Evolutionary conservation across 2,888 invertebrate genomes (phyloP).

Genomic region (Molorchus minor): DNA sequence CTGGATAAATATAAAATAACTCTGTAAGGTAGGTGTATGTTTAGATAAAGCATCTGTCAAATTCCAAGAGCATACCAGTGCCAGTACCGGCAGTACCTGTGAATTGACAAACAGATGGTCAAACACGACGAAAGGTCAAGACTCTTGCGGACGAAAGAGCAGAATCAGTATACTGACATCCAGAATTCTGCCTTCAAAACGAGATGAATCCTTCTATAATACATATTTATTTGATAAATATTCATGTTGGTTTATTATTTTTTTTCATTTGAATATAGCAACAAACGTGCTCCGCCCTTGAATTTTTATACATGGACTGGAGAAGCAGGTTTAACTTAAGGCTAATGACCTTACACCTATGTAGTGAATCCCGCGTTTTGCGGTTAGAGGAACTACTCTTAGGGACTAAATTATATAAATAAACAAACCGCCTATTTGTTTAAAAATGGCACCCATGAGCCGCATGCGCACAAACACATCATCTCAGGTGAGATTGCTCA

Average conservation of each 20-base stretch:
- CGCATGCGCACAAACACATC: not conserved
- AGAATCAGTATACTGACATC: too few species aligned
- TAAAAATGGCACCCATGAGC: conserved; percentile 9
- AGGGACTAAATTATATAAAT: conserved; percentile 36
- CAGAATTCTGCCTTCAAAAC: too few species aligned
- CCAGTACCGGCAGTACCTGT: too few species aligned
- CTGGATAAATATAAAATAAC: too few species aligned
- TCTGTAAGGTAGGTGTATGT: too few species aligned
- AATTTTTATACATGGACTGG: conserved; percentile 52
- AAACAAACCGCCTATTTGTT: conserved; percentile 26
- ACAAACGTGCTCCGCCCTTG: conserved; percentile 49
- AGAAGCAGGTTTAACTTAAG: conserved; percentile 56
- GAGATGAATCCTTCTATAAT: not conserved
- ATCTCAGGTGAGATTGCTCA: not conserved
- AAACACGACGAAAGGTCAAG: too few species aligned
- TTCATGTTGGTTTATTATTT: conserved; percentile 17
- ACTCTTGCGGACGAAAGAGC: too few species aligned
- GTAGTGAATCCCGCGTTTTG: conserved; percentile 54
- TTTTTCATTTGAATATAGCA: conserved; percentile 21
- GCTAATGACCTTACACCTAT: conserved; percentile 54
- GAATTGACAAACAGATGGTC: too few species aligned
- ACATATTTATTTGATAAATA: conserved; percentile 17
- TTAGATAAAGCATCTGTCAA: too few species aligned
- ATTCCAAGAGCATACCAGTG: too few species aligned
- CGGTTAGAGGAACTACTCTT: conserved; percentile 53